Evolutionary conservation across 1,140 invertebrate species (phyloP).

Genomic region (Notospermus geniculatus): DNA sequence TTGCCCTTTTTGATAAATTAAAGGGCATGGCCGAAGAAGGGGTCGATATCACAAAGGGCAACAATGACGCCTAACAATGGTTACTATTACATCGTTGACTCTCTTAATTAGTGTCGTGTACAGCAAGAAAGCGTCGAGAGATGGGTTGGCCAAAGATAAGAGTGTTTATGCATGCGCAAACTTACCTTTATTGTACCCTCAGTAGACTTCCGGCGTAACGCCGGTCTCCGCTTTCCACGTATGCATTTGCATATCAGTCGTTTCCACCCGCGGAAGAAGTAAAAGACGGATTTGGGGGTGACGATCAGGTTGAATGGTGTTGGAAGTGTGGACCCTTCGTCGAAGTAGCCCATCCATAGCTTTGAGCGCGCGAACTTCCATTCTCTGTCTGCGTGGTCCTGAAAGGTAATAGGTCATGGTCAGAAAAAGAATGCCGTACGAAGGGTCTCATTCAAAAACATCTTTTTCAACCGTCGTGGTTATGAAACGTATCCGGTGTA

Average conservation of each 20-base stretch:
- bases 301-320: slow-evolving; percentile 63
- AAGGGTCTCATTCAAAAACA: too few species aligned
- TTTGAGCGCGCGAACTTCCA: slow-evolving; percentile 65
- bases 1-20: too few species aligned
- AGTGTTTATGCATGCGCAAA: neutral
- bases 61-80: too few species aligned
- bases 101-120: too few species aligned
- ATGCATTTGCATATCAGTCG: slow-evolving; percentile 26
- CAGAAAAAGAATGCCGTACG: too few species aligned
- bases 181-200: slow-evolving; percentile 37
- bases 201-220: slow-evolving; percentile 24
- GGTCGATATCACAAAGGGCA: too few species aligned
- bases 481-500: too few species aligned
- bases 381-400: slow-evolving; percentile 64
- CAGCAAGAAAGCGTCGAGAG: too few species aligned
- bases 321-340: slow-evolving; percentile 61
- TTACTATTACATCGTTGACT: too few species aligned
- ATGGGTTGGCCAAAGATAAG: too few species aligned
- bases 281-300: slow-evolving; percentile 61
- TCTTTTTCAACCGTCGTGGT: too few species aligned
- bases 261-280: slow-evolving; percentile 48
- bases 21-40: too few species aligned
- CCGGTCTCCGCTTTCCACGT: neutral
- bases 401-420: slow-evolving; percentile 1
- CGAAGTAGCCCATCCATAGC: slow-evolving; percentile 64